Conservation (phyloP, 1,140 invertebrate species). For the Papilio helenus region DNA sequence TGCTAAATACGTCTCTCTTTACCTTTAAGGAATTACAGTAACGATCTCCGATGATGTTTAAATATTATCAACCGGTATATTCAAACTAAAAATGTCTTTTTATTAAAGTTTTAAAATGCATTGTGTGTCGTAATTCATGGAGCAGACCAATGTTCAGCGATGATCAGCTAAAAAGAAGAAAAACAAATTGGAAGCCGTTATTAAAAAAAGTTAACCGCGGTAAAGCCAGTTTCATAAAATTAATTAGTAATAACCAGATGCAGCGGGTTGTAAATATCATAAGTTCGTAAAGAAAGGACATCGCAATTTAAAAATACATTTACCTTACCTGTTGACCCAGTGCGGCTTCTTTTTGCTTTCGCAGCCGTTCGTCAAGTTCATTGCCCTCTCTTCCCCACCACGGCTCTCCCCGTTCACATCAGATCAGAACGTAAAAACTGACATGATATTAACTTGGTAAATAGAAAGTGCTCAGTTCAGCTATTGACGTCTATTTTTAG, state of each 20-base stretch:
- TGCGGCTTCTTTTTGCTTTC: conserved; percentile 68
- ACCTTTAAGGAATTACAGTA: background rate
- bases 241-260: background rate
- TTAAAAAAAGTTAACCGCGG: background rate
- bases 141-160: background rate
- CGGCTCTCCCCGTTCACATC: conserved; percentile 45
- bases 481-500: conserved; percentile 68
- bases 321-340: conserved; percentile 68
- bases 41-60: background rate
- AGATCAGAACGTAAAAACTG: conserved; percentile 62
- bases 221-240: background rate
- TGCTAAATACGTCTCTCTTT: background rate
- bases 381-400: conserved; percentile 56
- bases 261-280: background rate
- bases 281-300: background rate
- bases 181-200: background rate
- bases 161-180: background rate
- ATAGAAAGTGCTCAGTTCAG: conserved; percentile 72
- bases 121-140: background rate
- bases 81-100: background rate
- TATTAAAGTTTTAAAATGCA: background rate
- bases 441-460: conserved; percentile 66
- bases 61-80: background rate
- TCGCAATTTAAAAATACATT: conserved; percentile 14
- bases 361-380: conserved; percentile 70